phyloP scores from a whole-genome alignment of 2,113 vertebrate species.

The Geococcyx californianus region DNA sequence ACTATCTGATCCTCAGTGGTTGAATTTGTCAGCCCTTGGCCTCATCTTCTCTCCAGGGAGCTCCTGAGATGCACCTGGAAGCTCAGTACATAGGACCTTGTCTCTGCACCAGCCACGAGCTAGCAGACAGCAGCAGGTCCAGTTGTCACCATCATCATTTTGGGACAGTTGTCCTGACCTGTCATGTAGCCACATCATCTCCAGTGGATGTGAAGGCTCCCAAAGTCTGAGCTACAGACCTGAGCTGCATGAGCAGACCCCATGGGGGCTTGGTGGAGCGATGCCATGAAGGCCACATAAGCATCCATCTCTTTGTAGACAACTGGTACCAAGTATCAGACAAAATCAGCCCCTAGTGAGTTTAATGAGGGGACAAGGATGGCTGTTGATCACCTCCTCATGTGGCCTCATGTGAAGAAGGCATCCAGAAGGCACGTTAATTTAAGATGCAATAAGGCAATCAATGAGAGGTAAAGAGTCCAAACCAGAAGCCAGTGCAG shows the following conservation, averaged over 20 bases:
- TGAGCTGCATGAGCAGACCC: fast-evolving
- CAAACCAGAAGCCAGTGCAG: fast-evolving
- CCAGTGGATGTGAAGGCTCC: not conserved
- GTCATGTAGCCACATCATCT: not conserved
- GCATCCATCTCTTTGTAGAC: not conserved
- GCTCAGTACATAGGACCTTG: not conserved
- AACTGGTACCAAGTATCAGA: not conserved
- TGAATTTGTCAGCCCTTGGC: not conserved
- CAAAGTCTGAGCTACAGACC: not conserved
- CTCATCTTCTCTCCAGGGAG: not conserved
- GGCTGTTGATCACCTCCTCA: not conserved
- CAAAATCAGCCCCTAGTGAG: not conserved
- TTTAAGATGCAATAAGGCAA: not conserved
- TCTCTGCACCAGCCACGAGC: not conserved
- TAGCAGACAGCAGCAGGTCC: not conserved
- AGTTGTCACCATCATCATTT: fast-evolving
- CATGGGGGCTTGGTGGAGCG: fast-evolving
- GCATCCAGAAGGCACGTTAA: fast-evolving
- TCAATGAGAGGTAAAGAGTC: not conserved
- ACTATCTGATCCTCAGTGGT: fast-evolving
- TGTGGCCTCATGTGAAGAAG: fast-evolving
- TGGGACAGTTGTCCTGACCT: not conserved
- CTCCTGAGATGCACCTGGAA: not conserved
- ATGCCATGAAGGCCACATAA: not conserved
- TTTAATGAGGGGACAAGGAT: not conserved